Evolutionary conservation across 2,888 invertebrate genomes (phyloP), one percentile per base, ranked within the genome.

Genomic region (Chloromyia formosa): DNA sequence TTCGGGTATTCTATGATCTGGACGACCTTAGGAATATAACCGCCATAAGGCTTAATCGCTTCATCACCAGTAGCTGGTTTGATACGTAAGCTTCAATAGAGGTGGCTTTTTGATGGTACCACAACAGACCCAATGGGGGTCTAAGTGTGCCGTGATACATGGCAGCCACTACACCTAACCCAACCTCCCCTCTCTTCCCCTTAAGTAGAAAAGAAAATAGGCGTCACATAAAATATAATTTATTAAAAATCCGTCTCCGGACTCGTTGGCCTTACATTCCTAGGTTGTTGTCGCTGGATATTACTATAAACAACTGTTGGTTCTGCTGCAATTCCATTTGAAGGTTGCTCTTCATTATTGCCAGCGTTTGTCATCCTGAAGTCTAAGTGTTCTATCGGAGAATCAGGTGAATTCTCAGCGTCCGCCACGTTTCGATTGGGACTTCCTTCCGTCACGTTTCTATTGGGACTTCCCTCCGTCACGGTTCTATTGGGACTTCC

Each of bases 231-330:
- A 35, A 35, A 35, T 35, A 35, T 49, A 49, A 49, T 49, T 49
- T 53, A 53, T 53, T 68, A 68, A 68, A 68, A 68, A 68, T 68
- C 68, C 12, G 68, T 68, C 35, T 68, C 49, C 22, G 53, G 23
- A 22, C 49, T 68, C 1, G 22, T 45, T 14, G 22, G 49, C 20
- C 27, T 20, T 53, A 35, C 66, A 42, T 45, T 22, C 49, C 49
- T 23, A 16, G 7, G 20, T 49, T 16, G 1, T 18, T 66, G 12
- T 16, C 3, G 45, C 14, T 20, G 42, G 40, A 14, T 5, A 61
- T 61, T 61, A n/a, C 35, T 27, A 35, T 61, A 61, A 27, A 61
- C 23, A 27, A 1, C 23, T 12, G n/a, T 7, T 10, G 23, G 62
- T n/a, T 12, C 10, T n/a, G 9, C 10, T 1, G 7, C 22, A 20